Conservation (phyloP, 1,140 invertebrate genomes). For the Trachelipus rathkii region DNA sequence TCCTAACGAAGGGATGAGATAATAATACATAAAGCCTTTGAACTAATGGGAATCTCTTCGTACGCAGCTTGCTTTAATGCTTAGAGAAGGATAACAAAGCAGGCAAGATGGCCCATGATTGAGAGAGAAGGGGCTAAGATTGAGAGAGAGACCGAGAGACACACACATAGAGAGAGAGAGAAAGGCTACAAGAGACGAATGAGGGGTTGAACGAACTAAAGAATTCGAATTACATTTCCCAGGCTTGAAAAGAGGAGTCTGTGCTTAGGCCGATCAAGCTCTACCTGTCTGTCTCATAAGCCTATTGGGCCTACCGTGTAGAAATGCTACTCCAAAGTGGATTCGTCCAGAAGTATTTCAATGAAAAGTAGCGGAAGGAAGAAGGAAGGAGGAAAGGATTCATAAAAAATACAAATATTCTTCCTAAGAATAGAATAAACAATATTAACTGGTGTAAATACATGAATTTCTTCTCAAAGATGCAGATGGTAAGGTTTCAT, state of each 20-base stretch:
- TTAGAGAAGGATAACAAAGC: constrained; percentile 12
- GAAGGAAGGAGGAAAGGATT: not conserved
- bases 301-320: constrained; percentile 1
- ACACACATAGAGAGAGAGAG: not conserved
- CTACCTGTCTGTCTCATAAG: not conserved
- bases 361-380: constrained; percentile 5
- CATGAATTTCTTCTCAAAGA: not conserved
- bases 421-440: constrained; percentile 6
- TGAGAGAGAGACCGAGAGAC: constrained; percentile 3
- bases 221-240: constrained; percentile 1
- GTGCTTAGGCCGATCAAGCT: not conserved
- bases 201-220: constrained; percentile 9
- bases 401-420: not conserved
- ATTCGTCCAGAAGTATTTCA: not conserved
- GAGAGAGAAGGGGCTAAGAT: constrained; percentile 3
- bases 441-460: constrained; percentile 3
- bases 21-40: not conserved
- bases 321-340: constrained; percentile 1
- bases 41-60: not conserved
- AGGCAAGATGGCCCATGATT: constrained; percentile 20
- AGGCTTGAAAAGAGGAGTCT: not conserved
- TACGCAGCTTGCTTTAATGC: constrained; percentile 6
- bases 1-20: constrained; percentile 5
- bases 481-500: not conserved
- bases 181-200: not conserved